phyloP scores from a whole-genome alignment of 1,140 invertebrate species.

The Sitobion miscanthi region DNA sequence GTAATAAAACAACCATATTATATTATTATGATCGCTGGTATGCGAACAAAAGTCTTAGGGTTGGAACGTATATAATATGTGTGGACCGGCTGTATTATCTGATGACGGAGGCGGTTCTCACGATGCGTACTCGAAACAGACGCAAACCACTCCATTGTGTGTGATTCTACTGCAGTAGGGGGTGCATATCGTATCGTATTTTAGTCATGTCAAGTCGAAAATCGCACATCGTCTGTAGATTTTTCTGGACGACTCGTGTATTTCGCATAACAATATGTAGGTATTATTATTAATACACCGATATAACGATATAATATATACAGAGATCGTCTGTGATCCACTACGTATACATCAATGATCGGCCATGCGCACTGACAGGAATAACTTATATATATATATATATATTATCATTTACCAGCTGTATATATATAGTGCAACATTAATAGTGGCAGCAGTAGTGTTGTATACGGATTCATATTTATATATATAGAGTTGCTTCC shows the following conservation, averaged over 20 bases:
- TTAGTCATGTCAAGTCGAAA: not conserved
- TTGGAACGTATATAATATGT: not conserved
- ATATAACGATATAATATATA: no score
- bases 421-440: not conserved
- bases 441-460: not conserved
- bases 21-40: not conserved
- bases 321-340: not conserved
- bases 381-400: not conserved
- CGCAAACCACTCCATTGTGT: not conserved
- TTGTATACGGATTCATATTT: not conserved
- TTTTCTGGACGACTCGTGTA: not conserved
- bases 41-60: not conserved
- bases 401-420: not conserved
- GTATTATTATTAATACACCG: not conserved
- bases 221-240: not conserved
- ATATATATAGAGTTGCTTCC: slow-evolving; percentile 5
- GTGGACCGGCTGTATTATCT: not conserved
- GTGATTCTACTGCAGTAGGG: not conserved
- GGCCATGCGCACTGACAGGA: no score
- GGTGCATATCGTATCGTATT: not conserved
- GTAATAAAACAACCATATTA: not conserved
- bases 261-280: not conserved
- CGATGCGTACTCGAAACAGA: not conserved
- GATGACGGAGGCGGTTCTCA: not conserved
- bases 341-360: not conserved